A percentile compares a stretch with the other conserved stretches of the same genome.
These are phyloP conservation scores for Plemyria rubiginata DNA, from an alignment of 2,888 invertebrate species.

Conservation along the genomic window DNA sequence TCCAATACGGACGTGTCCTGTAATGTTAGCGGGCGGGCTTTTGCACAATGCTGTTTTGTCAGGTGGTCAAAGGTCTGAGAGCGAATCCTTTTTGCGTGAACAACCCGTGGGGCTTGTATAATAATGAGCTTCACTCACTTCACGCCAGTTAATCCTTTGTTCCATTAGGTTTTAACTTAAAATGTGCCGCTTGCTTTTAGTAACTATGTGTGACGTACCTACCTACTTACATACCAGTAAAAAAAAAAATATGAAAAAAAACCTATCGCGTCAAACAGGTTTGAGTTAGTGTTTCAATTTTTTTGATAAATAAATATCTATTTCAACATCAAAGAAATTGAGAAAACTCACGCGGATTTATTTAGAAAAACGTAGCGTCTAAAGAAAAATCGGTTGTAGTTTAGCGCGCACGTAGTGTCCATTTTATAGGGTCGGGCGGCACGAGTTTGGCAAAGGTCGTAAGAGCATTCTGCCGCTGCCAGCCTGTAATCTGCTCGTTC, in stretches of 20 bases:
- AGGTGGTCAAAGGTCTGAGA: conserved; percentile 16
- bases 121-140: conserved; percentile 2
- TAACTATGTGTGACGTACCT: too few species aligned
- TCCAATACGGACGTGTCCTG: conserved; percentile 48
- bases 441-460: conserved; percentile 12
- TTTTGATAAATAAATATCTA: too few species aligned
- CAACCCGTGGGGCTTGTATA: neutral
- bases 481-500: conserved; percentile 39
- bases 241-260: too few species aligned
- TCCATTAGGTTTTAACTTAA: neutral
- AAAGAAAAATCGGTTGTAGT: conserved; percentile 6
- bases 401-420: conserved; percentile 21
- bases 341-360: neutral
- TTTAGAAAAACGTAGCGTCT: neutral
- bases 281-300: too few species aligned
- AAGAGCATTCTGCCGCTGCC: conserved; percentile 9
- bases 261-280: too few species aligned
- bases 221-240: too few species aligned
- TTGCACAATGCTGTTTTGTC: conserved; percentile 39
- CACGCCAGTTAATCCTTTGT: neutral
- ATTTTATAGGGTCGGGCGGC: conserved; percentile 27
- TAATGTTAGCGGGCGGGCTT: conserved; percentile 38
- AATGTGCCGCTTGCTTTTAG: neutral
- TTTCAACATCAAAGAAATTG: neutral
- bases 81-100: conserved; percentile 12